Evolutionary conservation across 2,113 vertebrate species (phyloP), one percentile per base, ranked within the genome.

Genomic region (Malurus elegans): DNA sequence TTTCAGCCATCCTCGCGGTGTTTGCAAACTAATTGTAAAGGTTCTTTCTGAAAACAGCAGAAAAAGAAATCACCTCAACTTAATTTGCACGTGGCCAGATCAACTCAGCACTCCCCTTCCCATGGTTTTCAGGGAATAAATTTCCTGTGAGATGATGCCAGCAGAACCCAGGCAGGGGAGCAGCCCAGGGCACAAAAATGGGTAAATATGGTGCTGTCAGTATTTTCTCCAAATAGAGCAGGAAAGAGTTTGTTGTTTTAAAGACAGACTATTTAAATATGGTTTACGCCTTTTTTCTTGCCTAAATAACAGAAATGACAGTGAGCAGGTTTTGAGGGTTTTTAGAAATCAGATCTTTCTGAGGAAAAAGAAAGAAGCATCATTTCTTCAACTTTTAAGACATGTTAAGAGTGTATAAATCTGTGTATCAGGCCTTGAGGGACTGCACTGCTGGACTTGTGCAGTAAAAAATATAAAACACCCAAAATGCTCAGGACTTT

Each of bases 341-440:
- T 90, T 74, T 70, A 89, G 65, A 73, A 91, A 93, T 74, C 67
- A 42, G 18, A 48, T 83, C 14, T 83, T 56, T 85, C 50, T 23
- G 66, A 84, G 85, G 14, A 8, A 66, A 34, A 40, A 40, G 24
- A 38, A 69, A 82, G 18, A 23, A 9, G 10, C 54, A 82, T 93
- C 0, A 44, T 86, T 95, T 84, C 42, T 60, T 70, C 58, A 54
- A 81, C 75, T 90, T 93, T 74, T 90, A 84, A 92, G 86, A 72
- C 78, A 74, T 94, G 74, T 83, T 94, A 90, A 79, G 56, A 58
- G 48, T 69, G 45, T 79, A 91, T 86, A 95, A 96, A 90, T 93
- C 83, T 84, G 75, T 70, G 53, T 47, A 11, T 29, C 71, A 85
- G 60, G 80, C 92, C 92, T 90, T 51, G 72, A 88, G 92, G 88